Evolutionary conservation across 2,113 vertebrate genomes (phyloP), one percentile per base, ranked within the genome.

Genomic region (Cichladusa arquata): DNA sequence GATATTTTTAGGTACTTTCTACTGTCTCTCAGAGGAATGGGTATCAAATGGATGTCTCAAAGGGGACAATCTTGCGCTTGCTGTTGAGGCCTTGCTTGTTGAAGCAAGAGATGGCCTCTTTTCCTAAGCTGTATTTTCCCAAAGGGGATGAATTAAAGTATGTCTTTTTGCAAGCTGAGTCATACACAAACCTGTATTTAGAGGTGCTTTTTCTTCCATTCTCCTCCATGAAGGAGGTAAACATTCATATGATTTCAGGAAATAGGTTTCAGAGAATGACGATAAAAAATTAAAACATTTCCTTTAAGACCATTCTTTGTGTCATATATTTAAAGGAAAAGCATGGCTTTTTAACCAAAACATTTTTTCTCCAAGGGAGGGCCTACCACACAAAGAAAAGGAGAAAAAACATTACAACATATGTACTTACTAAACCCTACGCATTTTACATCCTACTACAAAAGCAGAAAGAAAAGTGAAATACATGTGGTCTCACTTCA

Each of bases 21-120:
- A 11, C 16, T 40, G 12, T 53, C 16, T 72, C 11, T 73, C 60
- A 66, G 48, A 54, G 38, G 56, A 90, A 66, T 4, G 19, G 24
- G 47, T 58, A 60, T 13, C 20, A 42, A 65, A 36, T 5, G 7
- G 31, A 17, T 38, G 7, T 78, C 56, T 76, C n/a, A 16, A 77
- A 85, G 2, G 3, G 9, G n/a, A 81, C 14, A 66, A 57, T n/a
- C 34, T 56, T 25, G 15, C 0, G 0, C 4, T 3, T 67, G 53
- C 36, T 51, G 5, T 6, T 61, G 9, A 8, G 24, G 25, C 8
- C 12, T 25, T 73, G 23, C 23, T 48, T 24, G 47, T 48, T 25
- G 47, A 48, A 48, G 24, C 34, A 51, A 44, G 24, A 54, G 14
- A 42, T 12, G 12, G 5, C 17, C 60, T 51, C 28, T 45, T n/a